Evolutionary conservation across 2,113 vertebrate genomes (phyloP).

Genomic region (Meles meles): DNA sequence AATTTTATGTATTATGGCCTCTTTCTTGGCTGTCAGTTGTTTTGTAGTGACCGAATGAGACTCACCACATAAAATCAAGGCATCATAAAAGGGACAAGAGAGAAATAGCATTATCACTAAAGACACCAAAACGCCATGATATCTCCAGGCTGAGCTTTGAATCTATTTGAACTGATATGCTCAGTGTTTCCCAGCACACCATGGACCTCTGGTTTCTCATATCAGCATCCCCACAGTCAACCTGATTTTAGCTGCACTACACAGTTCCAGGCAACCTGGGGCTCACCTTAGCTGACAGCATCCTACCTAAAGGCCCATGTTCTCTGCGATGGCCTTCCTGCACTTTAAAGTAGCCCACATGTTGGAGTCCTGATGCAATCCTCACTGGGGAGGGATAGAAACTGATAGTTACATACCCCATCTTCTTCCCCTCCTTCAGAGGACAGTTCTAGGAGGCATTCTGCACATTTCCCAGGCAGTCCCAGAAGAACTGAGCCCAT

Average conservation of each 20-base stretch:
- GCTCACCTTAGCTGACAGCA: neutral
- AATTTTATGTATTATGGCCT: neutral
- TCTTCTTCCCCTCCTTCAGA: neutral
- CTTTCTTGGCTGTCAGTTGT: neutral
- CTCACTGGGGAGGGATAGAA: neutral
- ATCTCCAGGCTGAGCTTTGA: neutral
- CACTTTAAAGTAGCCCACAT: neutral
- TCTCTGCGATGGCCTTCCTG: neutral
- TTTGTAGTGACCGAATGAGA: neutral
- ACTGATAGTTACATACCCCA: neutral
- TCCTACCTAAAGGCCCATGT: neutral
- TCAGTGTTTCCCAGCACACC: neutral
- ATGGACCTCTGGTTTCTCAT: neutral
- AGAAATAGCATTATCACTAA: neutral
- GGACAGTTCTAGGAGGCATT: neutral
- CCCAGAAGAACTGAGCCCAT: neutral
- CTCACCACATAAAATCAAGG: neutral
- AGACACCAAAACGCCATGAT: neutral
- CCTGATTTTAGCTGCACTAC: neutral
- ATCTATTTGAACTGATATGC: neutral
- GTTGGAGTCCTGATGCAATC: neutral
- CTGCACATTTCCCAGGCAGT: neutral
- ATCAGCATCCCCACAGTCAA: neutral
- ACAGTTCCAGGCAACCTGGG: neutral
- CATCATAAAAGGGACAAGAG: neutral